phyloP scores from a whole-genome alignment of 23 tunicate genomes.

The Oikopleura dioica region DNA sequence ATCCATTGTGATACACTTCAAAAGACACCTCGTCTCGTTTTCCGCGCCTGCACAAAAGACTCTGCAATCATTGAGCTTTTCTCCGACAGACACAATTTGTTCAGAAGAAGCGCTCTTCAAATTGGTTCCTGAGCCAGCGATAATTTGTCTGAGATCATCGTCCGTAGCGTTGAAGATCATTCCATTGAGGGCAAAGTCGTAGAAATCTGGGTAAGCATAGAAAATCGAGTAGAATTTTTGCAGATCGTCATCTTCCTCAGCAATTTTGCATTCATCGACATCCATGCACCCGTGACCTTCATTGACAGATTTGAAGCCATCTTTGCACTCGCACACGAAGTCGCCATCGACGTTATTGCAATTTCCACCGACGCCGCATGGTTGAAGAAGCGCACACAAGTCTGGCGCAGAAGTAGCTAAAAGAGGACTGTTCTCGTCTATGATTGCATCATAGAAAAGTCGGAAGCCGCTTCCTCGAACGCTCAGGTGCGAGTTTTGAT shows the following conservation, averaged over 20 bases:
- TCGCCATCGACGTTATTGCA: not conserved
- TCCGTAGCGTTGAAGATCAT: not conserved
- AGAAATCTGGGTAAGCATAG: conserved; percentile 3
- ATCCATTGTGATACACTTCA: not conserved
- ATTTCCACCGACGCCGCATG: conserved; percentile 3
- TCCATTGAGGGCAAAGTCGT: not conserved
- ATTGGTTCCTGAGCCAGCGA: not conserved
- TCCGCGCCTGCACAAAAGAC: not conserved
- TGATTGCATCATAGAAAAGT: not conserved
- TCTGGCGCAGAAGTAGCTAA: not conserved
- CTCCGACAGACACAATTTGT: not conserved
- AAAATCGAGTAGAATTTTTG: not conserved
- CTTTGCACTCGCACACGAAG: not conserved
- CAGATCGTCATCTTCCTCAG: not conserved
- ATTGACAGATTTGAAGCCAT: not conserved
- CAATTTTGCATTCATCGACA: conserved; percentile 1
- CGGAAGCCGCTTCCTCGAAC: not conserved
- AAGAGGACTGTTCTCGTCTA: not conserved
- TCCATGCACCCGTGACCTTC: not conserved
- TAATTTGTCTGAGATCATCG: not conserved
- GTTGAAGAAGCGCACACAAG: not conserved
- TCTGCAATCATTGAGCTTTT: not conserved
- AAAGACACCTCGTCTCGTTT: not conserved
- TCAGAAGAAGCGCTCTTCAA: not conserved
- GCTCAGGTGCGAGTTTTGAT: not conserved